These are phyloP conservation scores for Syritta pipiens DNA, from an alignment of 2,888 invertebrate species.

Conservation along the genomic window DNA sequence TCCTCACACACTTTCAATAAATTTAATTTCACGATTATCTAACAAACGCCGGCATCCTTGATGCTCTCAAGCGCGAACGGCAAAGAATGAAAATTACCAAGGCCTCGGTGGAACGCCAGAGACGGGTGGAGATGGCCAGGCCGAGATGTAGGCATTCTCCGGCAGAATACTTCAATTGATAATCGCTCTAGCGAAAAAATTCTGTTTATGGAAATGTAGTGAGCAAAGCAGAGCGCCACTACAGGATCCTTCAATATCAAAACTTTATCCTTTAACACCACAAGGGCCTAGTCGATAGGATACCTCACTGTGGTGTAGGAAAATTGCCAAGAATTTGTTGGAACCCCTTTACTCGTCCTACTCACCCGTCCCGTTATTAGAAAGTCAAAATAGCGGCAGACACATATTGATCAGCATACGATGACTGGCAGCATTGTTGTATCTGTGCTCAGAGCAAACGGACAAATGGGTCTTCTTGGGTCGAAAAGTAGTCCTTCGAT, in stretches of 20 bases:
- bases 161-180: constrained; percentile 64
- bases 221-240: constrained; percentile 29
- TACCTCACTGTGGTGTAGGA: not conserved
- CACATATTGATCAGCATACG: constrained; percentile 41
- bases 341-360: not conserved
- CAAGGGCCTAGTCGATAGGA: constrained; percentile 9
- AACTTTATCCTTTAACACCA: constrained; percentile 67
- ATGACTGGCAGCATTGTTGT: not conserved
- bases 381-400: constrained; percentile 63
- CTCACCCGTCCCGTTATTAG: constrained; percentile 37
- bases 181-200: constrained; percentile 66
- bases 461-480: too few relatives aligned
- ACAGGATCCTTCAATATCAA: constrained; percentile 53
- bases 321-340: not conserved
- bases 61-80: constrained; percentile 59
- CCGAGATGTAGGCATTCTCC: constrained; percentile 1
- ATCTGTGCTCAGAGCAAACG: not conserved
- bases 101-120: constrained; percentile 18
- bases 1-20: constrained; percentile 66
- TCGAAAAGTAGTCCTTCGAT: too few relatives aligned
- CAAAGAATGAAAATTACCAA: constrained; percentile 64
- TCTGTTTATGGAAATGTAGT: constrained; percentile 56
- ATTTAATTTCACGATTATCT: constrained; percentile 66
- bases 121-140: not conserved
- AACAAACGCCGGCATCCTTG: constrained; percentile 61